These are phyloP conservation scores for Corythaeola cristata DNA, from an alignment of 2,113 vertebrate species.

Conservation along the genomic window DNA sequence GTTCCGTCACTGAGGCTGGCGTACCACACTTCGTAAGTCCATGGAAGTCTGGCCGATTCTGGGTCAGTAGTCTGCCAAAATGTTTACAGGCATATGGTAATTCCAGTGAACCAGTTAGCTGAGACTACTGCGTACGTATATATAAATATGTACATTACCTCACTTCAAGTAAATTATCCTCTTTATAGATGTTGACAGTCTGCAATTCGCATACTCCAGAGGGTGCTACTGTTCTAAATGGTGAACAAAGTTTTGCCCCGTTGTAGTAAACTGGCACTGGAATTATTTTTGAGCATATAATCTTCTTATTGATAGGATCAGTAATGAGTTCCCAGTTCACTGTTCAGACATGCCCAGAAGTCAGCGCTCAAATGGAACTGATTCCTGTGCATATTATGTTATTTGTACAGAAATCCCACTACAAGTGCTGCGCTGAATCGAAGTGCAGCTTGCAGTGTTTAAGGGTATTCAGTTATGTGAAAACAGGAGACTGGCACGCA, in stretches of 20 bases:
- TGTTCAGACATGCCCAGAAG: background rate
- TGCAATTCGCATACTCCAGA: background rate
- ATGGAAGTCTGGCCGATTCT: background rate
- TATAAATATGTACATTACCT: background rate
- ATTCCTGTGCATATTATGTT: background rate
- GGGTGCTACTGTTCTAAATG: background rate
- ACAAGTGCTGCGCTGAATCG: too few relatives aligned
- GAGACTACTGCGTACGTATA: too few relatives aligned
- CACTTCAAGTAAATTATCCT: too few relatives aligned
- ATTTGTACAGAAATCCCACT: background rate
- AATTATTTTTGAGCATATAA: background rate
- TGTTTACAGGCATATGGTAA: background rate
- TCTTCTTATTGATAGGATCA: background rate
- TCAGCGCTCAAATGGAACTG: background rate
- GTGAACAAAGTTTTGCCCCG: background rate
- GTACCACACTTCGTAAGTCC: fast-evolving
- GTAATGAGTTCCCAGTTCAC: background rate
- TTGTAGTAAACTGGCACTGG: background rate
- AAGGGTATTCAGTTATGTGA: too few relatives aligned
- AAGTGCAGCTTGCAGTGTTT: too few relatives aligned
- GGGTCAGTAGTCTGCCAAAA: background rate
- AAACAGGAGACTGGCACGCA: too few relatives aligned
- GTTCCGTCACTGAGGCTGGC: background rate
- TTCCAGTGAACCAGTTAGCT: background rate
- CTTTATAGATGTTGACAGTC: background rate